Base-by-base conservation (phyloP, 1,140 invertebrate genomes). In the Argopecten irradians region DNA sequence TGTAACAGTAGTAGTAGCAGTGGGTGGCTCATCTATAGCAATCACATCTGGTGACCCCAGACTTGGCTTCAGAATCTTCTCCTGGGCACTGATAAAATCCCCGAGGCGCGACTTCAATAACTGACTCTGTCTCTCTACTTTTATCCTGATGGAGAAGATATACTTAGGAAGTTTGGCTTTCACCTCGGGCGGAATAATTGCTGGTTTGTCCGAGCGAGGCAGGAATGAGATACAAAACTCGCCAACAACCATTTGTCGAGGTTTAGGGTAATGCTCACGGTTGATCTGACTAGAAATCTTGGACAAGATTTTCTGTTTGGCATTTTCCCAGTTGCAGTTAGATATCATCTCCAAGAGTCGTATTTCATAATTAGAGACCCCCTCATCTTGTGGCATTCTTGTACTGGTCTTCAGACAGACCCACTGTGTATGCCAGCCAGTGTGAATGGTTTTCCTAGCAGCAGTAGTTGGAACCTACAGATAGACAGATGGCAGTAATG, bases 311-410 rank as follows among this genome's bases (percentile, higher is more conserved):
- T 94, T 90, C 36, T 90, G 91, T 84, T 93, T 92, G 82, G 89
- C 84, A 19, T 86, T 88, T 13, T 93, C 93, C 93, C 94, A 95
- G 28, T 93, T 92, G 88, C 94, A 94, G 82, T 95, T 94, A 14
- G 93, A 93, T 34, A 92, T 92, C 41, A 95, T 93, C 90, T 95
- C 94, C 28, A 95, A 84, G 34, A 95, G 91, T 87, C 86, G 85
- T 13, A 90, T 82, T 19, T 86, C 86, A 28, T 86, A 83, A 11
- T 9, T 43, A 7, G 89, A 87, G 14, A 87, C 83, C 13, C 88
- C 90, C 55, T 91, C 89, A 3, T 90, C 86, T 33, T 89, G 83
- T 32, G 46, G 34, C 36, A 35, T 82, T 85, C 91, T 92, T 43
- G 91, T 91, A 55, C 91, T 92, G 19, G 93, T 91, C 87, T 92